Evolutionary conservation across 2,888 invertebrate species (phyloP), one percentile per base, ranked within the genome.

Genomic region (Lasioglossum pauxillum): DNA sequence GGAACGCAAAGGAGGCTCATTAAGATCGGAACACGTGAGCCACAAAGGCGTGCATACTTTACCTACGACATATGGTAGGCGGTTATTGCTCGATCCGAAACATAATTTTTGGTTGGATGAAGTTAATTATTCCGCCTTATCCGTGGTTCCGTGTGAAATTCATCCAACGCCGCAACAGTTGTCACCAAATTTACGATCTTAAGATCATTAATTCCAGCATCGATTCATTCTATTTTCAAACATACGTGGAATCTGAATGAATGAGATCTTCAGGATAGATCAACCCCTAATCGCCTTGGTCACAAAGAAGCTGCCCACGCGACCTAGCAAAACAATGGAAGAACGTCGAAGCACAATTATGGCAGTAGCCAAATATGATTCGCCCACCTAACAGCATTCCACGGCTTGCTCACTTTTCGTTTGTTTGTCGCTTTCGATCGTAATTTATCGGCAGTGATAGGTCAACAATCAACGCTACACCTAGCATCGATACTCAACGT

Each of bases 21-120:
- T 90, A 87, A 87, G 88, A 84, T 79, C 85, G 83, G 81, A 81
- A 86, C 83, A 90, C 89, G 88, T 78, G 86, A 89, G 86, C 86
- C 84, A 82, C 75, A 88, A 78, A 88, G 83, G 88, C 78, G 73
- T 73, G 78, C 60, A 53, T 64, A 74, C 35, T 57, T 83, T 87
- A 71, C 85, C 80, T 79, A 85, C 88, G 89, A 91, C 92, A 91
- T 91, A 91, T 91, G 93, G 93, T 91, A 93, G 80, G 92, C 93
- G 92, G 76, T 75, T 76, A 64, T 72, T 74, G 73, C n/a, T 72
- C 82, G 80, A 88, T 86, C 78, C 85, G 72, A 84, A 87, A 88
- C 79, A 81, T 76, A 27, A 82, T 78, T 90, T 90, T 87, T 69
- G 35, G 35, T 44, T 75, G 75, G 79, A 78, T 75, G 27, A 38